Evolutionary conservation across 2,113 vertebrate species (phyloP).

Genomic region (Stegostoma tigrinum): DNA sequence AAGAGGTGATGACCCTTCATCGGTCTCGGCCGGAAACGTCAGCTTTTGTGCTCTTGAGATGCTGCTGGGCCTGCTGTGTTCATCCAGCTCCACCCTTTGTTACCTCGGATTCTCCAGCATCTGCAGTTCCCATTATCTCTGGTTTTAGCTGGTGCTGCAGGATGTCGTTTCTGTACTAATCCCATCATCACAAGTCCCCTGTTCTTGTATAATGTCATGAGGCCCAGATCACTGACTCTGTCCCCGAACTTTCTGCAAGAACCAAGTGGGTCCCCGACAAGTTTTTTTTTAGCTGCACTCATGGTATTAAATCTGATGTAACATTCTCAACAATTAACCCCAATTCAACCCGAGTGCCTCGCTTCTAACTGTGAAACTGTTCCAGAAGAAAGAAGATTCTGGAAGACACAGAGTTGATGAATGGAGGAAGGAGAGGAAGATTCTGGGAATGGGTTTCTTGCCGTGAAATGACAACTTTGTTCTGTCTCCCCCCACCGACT

Average conservation of each 20-base stretch:
- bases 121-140: too few species aligned
- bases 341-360: not conserved
- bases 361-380: not conserved
- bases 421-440: not conserved
- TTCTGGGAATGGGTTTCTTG: not conserved
- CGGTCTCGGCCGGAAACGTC: too few species aligned
- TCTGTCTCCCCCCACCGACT: too few species aligned
- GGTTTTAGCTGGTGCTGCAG: too few species aligned
- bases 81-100: too few species aligned
- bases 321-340: not conserved
- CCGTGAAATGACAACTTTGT: not conserved
- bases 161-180: too few species aligned
- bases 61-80: too few species aligned
- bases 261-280: not conserved
- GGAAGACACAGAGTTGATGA: not conserved
- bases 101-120: too few species aligned
- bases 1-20: not conserved
- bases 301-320: not conserved
- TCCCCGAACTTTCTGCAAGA: not conserved
- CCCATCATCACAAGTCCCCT: not conserved
- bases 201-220: not conserved
- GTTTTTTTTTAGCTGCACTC: not conserved
- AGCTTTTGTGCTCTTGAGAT: too few species aligned
- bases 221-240: not conserved
- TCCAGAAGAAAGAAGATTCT: not conserved